Percentiles rank a stretch among this genome's conserved stretches.
Evolutionary conservation across 1,140 invertebrate genomes (phyloP).

Genomic region (honey bee (Apis mellifera)): Amel_HAv3.1 CM009936.2:5799001-5799500

Average conservation of each 20-base stretch:
- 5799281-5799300: slow-evolving; percentile 56
- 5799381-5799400: background rate
- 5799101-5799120: slow-evolving; percentile 17
- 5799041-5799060: slow-evolving; percentile 53
- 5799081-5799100: slow-evolving; percentile 39
- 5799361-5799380: slow-evolving; percentile 2
- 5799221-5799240: slow-evolving; percentile 61
- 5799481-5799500: no score
- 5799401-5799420: no score
- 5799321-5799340: slow-evolving; percentile 2
- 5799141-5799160: slow-evolving; percentile 51
- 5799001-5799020: slow-evolving; percentile 59
- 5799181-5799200: slow-evolving; percentile 58
- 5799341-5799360: background rate
- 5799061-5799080: slow-evolving; percentile 36
- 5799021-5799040: slow-evolving; percentile 68
- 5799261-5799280: slow-evolving; percentile 54
- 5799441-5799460: background rate
- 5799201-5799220: slow-evolving; percentile 67
- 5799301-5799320: slow-evolving; percentile 35
- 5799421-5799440: background rate
- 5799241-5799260: slow-evolving; percentile 54
- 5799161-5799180: slow-evolving; percentile 65
- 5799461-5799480: no score
- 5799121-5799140: slow-evolving; percentile 15